Percentiles rank a stretch among this genome's conserved stretches.
Conservation (phyloP, 1,140 invertebrate species). For the Aphaenogaster rudis region DNA sequence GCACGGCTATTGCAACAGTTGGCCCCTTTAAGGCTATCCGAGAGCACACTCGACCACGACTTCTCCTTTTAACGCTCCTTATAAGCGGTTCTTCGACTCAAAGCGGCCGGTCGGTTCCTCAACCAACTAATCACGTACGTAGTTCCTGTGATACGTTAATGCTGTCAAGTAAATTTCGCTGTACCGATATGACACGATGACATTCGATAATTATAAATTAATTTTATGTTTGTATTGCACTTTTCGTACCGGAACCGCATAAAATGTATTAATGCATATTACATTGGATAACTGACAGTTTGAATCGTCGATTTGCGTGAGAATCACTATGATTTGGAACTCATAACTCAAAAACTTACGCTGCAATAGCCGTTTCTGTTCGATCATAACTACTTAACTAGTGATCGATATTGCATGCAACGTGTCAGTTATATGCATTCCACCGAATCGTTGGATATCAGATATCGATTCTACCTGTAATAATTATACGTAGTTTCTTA, state of each 20-base stretch:
- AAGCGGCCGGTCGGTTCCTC: constrained; percentile 27
- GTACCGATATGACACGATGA: background rate
- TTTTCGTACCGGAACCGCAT: background rate
- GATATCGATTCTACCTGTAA: background rate
- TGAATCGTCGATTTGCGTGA: background rate
- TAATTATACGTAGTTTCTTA: background rate
- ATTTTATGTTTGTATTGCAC: background rate
- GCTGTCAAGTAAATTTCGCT: background rate
- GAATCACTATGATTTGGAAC: constrained; percentile 66
- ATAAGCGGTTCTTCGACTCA: constrained; percentile 73
- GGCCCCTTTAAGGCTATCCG: constrained; percentile 80
- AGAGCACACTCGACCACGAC: constrained; percentile 72
- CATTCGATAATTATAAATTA: background rate
- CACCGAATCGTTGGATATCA: background rate
- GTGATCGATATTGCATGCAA: constrained; percentile 61
- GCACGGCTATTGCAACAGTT: constrained; percentile 81
- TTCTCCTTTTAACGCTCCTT: constrained; percentile 76
- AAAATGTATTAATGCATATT: background rate
- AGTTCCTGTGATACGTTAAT: background rate
- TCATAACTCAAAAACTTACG: constrained; percentile 66
- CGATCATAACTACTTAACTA: constrained; percentile 64
- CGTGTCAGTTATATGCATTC: background rate
- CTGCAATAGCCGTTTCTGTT: constrained; percentile 28
- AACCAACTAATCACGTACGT: background rate
- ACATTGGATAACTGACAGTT: background rate